Percentiles rank a stretch among this genome's conserved stretches.
Conservation (phyloP, 2,888 invertebrate genomes). For the Ochropacha duplaris region DNA sequence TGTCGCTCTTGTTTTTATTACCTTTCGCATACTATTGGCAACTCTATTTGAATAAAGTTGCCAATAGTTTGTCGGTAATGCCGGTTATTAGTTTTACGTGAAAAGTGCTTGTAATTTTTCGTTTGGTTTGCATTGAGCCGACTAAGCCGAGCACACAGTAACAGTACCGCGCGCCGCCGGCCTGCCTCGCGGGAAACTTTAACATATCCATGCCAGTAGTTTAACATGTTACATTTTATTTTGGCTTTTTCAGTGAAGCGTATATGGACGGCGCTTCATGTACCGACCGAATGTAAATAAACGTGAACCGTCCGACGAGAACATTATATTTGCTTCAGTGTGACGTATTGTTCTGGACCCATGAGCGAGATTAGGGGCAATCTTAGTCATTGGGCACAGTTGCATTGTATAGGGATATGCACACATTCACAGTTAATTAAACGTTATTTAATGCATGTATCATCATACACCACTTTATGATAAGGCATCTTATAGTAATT, state of each 20-base stretch:
- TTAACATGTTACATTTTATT: conserved; percentile 48
- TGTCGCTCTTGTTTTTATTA: too few relatives aligned
- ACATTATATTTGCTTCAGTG: conserved; percentile 79
- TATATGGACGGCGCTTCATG: conserved; percentile 70
- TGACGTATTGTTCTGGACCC: conserved; percentile 74
- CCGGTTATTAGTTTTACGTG: too few relatives aligned
- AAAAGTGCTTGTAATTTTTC: too few relatives aligned
- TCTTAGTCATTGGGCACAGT: conserved; percentile 79
- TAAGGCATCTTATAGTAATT: neutral
- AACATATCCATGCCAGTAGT: conserved; percentile 56
- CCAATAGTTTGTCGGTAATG: too few relatives aligned
- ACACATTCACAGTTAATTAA: conserved; percentile 61
- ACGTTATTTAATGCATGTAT: conserved; percentile 54
- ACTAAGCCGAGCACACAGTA: conserved; percentile 43
- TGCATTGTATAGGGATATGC: conserved; percentile 80
- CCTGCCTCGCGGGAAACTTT: conserved; percentile 21
- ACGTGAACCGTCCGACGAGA: conserved; percentile 50
- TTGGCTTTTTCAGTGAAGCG: conserved; percentile 73
- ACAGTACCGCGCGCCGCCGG: conserved; percentile 38
- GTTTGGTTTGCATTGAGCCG: too few relatives aligned
- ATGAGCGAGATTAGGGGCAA: conserved; percentile 58
- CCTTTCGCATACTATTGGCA: too few relatives aligned
- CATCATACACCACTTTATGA: conserved; percentile 25
- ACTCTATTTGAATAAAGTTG: neutral
- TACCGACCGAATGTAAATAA: conserved; percentile 70